A percentile compares a stretch with the other conserved stretches of the same genome.
These are phyloP conservation scores for Erebia palarica DNA, from an alignment of 2,888 invertebrate species.

Conservation along the genomic window DNA sequence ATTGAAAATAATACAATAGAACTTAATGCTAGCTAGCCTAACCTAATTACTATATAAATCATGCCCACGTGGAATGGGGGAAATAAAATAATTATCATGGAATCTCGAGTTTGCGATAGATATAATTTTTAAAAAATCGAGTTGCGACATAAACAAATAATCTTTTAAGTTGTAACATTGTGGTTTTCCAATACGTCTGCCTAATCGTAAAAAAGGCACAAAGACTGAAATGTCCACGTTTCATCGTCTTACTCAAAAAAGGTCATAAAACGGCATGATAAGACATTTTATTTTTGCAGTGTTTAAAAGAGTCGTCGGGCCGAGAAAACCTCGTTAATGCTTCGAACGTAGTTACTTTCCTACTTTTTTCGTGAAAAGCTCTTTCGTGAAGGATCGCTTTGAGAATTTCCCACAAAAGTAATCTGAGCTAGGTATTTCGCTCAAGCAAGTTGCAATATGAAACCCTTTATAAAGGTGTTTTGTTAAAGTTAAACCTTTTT, in stretches of 20 bases:
- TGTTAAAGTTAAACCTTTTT: constrained; percentile 12
- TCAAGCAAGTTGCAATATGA: constrained; percentile 6
- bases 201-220: background rate
- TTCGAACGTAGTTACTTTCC: constrained; percentile 7
- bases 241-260: background rate
- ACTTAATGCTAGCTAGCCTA: no score
- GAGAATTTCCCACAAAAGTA: constrained; percentile 15
- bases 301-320: constrained; percentile 2
- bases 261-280: constrained; percentile 7
- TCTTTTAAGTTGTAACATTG: no score
- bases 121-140: no score
- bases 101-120: no score
- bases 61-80: no score
- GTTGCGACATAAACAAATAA: no score
- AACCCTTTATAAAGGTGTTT: constrained; percentile 10
- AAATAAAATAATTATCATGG: no score
- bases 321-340: constrained; percentile 14
- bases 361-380: constrained; percentile 11
- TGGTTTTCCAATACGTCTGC: no score
- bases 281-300: constrained; percentile 12
- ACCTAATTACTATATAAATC: no score
- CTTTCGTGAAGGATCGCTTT: constrained; percentile 14
- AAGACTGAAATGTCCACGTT: background rate
- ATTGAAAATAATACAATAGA: no score
- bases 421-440: constrained; percentile 17